Evolutionary conservation across 2,797 vertebrate species (phyloP).

Genomic region (Odontamblyopus lacepedii): DNA sequence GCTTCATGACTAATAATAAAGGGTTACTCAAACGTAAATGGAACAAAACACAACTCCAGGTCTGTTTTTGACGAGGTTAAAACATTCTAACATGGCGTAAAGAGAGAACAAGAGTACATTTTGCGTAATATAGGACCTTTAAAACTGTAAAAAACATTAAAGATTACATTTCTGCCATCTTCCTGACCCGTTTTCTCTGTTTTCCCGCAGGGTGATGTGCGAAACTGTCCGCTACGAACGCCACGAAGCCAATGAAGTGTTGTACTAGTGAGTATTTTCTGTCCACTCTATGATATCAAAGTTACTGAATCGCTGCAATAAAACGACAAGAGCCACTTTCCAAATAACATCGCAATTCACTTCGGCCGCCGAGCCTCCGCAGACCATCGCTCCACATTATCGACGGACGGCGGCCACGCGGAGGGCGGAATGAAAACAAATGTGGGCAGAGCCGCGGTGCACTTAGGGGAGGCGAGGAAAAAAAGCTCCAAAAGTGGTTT

Average conservation of each 20-base stretch:
- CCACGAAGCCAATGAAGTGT: slow-evolving; percentile 97
- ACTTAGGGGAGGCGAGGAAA: slow-evolving; percentile 10
- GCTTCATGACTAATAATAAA: too few relatives aligned
- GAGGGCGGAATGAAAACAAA: slow-evolving; percentile 40
- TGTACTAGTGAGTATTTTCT: slow-evolving; percentile 93
- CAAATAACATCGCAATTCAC: slow-evolving; percentile 11
- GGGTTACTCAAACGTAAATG: too few relatives aligned
- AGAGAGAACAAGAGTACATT: too few relatives aligned
- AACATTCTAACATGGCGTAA: too few relatives aligned
- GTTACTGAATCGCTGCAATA: slow-evolving; percentile 8
- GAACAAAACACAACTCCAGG: too few relatives aligned
- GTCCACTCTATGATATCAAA: slow-evolving; percentile 8
- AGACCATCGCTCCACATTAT: slow-evolving; percentile 11
- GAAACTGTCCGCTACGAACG: slow-evolving; percentile 96
- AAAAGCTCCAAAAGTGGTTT: slow-evolving; percentile 8
- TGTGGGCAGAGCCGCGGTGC: slow-evolving; percentile 12
- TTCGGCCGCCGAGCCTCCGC: not conserved
- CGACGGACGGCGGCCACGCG: slow-evolving; percentile 8
- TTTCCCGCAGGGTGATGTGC: slow-evolving; percentile 90
- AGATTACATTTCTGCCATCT: too few relatives aligned
- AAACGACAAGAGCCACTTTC: not conserved
- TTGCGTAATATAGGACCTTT: too few relatives aligned
- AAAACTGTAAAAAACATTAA: too few relatives aligned
- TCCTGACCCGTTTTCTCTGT: slow-evolving; percentile 11
- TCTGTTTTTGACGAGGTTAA: too few relatives aligned